A percentile compares a stretch with the other conserved stretches of the same genome.
Conservation (phyloP, 2,888 invertebrate species). For the Ennomos quercinarius region DNA sequence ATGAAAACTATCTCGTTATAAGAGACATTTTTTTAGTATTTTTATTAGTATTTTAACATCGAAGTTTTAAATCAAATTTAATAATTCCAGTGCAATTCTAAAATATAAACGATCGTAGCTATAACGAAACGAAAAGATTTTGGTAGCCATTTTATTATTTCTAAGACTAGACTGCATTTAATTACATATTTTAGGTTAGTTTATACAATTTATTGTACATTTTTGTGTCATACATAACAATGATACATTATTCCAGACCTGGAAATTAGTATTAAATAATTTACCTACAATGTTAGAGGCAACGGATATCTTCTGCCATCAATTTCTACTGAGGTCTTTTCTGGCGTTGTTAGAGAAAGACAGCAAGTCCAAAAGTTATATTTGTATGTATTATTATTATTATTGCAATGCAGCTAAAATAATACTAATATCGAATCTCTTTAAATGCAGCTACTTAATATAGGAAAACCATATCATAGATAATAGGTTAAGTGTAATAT, state of each 20-base stretch:
- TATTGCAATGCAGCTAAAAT: too few species aligned
- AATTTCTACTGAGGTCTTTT: too few species aligned
- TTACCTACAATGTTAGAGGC: too few species aligned
- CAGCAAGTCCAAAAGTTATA: too few species aligned
- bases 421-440: not conserved
- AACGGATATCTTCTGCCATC: too few species aligned
- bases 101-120: constrained; percentile 37
- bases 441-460: constrained; percentile 22
- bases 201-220: constrained; percentile 54
- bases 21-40: constrained; percentile 4
- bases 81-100: constrained; percentile 46
- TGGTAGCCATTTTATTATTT: constrained; percentile 46
- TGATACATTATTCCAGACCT: constrained; percentile 33
- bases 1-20: constrained; percentile 27
- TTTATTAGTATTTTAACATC: constrained; percentile 27
- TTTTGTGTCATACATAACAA: constrained; percentile 61
- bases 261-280: constrained; percentile 7
- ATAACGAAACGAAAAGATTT: constrained; percentile 27
- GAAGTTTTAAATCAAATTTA: constrained; percentile 30
- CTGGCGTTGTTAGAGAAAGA: too few species aligned
- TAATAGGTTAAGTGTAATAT: constrained; percentile 34
- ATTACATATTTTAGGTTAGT: constrained; percentile 42
- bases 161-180: constrained; percentile 69
- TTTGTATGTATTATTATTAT: too few species aligned
- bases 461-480: constrained; percentile 50